Conservation (phyloP, 2,113 vertebrate species). For the Silurus asotus region DNA sequence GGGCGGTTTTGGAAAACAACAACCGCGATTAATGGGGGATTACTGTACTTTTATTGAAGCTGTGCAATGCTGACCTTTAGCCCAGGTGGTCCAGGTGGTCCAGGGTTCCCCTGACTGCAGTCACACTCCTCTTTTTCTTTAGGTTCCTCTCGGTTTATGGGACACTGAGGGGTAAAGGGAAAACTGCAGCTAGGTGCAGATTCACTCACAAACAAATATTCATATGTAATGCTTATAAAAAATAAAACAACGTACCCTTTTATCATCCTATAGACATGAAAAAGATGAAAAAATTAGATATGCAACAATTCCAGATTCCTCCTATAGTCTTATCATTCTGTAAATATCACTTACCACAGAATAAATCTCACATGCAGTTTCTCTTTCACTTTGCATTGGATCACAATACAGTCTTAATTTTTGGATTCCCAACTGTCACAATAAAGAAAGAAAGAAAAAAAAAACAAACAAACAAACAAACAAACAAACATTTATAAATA, state of each 20-base stretch:
- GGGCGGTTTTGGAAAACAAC: no score
- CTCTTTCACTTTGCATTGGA: slow-evolving; percentile 77
- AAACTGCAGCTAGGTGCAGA: not conserved
- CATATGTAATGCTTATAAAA: not conserved
- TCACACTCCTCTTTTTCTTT: slow-evolving; percentile 60
- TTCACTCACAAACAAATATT: not conserved
- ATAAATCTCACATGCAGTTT: slow-evolving; percentile 81
- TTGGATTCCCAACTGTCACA: slow-evolving; percentile 73
- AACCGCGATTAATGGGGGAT: no score
- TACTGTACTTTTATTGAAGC: not conserved
- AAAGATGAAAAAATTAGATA: not conserved
- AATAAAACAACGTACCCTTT: slow-evolving; percentile 69
- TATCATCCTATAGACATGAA: slow-evolving; percentile 69
- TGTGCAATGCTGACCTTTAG: slow-evolving; percentile 48
- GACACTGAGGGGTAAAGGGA: slow-evolving; percentile 65
- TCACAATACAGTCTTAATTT: slow-evolving; percentile 81
- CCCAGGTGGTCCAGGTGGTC: slow-evolving; percentile 59
- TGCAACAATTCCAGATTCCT: not conserved
- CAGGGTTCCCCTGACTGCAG: slow-evolving; percentile 59
- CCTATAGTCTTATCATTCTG: no score
- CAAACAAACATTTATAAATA: not conserved
- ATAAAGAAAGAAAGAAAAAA: not conserved
- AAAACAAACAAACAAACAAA: not conserved
- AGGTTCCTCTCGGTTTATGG: slow-evolving; percentile 64
- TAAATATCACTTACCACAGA: slow-evolving; percentile 69